Evolutionary conservation across 1,140 invertebrate genomes (phyloP).

Genomic region (Psilanteris sp.): DNA sequence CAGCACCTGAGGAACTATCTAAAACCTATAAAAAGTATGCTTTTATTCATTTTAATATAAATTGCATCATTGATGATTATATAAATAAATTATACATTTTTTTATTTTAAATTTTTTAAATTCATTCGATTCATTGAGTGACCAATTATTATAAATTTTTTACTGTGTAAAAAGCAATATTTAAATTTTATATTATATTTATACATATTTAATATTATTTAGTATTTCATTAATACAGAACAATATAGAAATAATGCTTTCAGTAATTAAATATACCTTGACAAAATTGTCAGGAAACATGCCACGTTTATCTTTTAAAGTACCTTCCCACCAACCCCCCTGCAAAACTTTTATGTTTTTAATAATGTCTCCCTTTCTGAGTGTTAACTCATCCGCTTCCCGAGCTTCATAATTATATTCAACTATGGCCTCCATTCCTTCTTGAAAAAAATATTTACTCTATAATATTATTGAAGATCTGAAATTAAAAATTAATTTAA

Average conservation of each 20-base stretch:
- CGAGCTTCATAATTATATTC: constrained; percentile 90
- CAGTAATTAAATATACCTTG: constrained; percentile 81
- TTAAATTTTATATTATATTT: no score
- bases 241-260: no score
- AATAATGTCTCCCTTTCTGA: constrained; percentile 94
- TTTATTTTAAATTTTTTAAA: no score
- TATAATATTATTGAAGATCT: not conserved
- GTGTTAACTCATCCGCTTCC: constrained; percentile 90
- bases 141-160: no score
- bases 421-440: constrained; percentile 85
- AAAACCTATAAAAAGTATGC: constrained; percentile 50
- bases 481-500: no score
- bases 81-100: no score
- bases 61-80: no score
- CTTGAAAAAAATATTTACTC: constrained; percentile 7
- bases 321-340: constrained; percentile 98
- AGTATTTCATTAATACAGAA: no score
- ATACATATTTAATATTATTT: no score
- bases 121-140: no score
- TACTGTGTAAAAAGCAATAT: no score
- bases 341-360: constrained; percentile 89
- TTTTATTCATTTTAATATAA: no score
- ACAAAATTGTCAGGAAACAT: constrained; percentile 99
- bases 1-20: constrained; percentile 51
- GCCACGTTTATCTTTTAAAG: constrained; percentile 91